Evolutionary conservation across 1,140 invertebrate species (phyloP), one percentile per base, ranked within the genome.

Genomic region (Macrobrachium rosenbergii): DNA sequence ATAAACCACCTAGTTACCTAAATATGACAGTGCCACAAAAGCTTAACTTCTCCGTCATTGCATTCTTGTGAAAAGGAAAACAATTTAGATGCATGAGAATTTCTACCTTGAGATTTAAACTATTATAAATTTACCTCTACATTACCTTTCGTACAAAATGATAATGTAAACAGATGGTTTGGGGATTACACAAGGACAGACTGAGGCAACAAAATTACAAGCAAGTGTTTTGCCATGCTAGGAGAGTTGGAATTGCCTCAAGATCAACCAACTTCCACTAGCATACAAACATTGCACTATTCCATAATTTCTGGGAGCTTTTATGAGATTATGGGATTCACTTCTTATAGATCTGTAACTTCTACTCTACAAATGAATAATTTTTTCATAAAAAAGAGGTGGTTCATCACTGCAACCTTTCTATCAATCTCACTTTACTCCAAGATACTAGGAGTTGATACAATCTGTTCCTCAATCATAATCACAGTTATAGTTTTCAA

Each of bases 401-500:
- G 52, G 52, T 52, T 52, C 52, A 12, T 52, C 52, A 52, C 52
- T 52, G 52, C 52, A 52, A 52, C 52, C 52, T 52, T 52, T 52
- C 52, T 52, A 52, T 12, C 52, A 52, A 52, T 52, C 52, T 52
- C 52, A 52, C 52, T 52, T 52, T 8, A 52, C 52, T 52, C 52
- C 52, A 52, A 52, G 52, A 52, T 52, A 52, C 12, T 12, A 52
- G 52, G 52, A 52, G 52, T 52, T 72, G 69, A 28, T 52, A 52
- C 52, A 12, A 52, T 81, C 60, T 64, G 60, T 63, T 77, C 78
- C 78, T 81, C 63, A 64, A 81, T 23, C 60, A 81, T 81, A 37
- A 81, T 81, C 78, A 81, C 78, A 81, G 78, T 64, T 64, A n/a
- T 81, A 60, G 78, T 64, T 81, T 81, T 81, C 60, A 64, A 23